A percentile compares a stretch with the other conserved stretches of the same genome.
These are phyloP conservation scores for Hyles vespertilio DNA, from an alignment of 1,140 invertebrate genomes.

Conservation along the genomic window DNA sequence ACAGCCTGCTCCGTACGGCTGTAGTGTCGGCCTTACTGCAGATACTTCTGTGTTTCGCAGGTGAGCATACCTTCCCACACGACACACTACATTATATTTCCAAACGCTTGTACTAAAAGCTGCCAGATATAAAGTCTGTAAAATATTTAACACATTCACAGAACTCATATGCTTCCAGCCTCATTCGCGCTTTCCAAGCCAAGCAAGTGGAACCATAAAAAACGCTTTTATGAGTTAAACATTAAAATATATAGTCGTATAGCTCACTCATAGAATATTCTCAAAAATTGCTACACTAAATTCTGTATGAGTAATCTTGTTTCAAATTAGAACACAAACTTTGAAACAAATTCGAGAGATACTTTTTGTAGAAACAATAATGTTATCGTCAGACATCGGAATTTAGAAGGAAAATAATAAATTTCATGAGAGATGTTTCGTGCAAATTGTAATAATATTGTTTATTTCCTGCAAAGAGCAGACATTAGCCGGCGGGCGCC, in stretches of 20 bases:
- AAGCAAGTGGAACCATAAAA: not conserved
- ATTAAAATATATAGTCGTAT: not conserved
- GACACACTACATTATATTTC: too few species aligned
- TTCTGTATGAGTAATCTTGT: too few species aligned
- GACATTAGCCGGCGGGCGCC: conserved; percentile 17
- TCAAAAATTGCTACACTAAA: too few species aligned
- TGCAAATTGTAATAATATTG: conserved; percentile 2
- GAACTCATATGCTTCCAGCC: too few species aligned
- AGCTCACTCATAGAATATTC: not conserved
- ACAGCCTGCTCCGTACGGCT: conserved; percentile 54
- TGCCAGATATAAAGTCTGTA: too few species aligned
- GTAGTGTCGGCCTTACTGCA: conserved; percentile 56
- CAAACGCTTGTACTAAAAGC: too few species aligned
- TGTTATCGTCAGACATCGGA: too few species aligned
- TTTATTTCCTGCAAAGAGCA: conserved; percentile 3
- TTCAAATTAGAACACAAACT: too few species aligned
- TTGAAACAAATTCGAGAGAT: too few species aligned
- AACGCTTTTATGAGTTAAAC: not conserved
- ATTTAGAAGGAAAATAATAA: conserved; percentile 1
- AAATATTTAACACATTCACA: too few species aligned
- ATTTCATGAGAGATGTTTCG: conserved; percentile 2
- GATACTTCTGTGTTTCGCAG: conserved; percentile 55
- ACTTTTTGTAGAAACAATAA: too few species aligned
- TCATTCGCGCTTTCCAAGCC: too few species aligned
- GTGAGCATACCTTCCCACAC: conserved; percentile 26